Base-by-base conservation (phyloP, 2,888 invertebrate species). In the Cosmorhoe ocellata region DNA sequence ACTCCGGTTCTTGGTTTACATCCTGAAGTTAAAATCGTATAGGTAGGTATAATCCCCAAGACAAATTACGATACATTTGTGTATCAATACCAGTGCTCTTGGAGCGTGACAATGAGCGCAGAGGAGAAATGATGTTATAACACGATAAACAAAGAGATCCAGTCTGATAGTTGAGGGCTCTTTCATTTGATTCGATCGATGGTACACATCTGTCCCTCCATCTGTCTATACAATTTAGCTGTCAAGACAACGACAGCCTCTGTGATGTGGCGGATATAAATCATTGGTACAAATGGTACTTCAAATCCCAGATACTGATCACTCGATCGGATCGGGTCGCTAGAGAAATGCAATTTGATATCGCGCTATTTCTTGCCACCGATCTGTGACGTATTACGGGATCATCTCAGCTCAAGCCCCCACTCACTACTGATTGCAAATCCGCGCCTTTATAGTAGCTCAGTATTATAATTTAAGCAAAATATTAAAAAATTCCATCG, bases 1-100 rank as follows among this genome's bases (percentile, higher is more conserved):
- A 60, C 63, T 66, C 64, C 66, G 43, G 56, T 56, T 42, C 45
- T 51, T 37, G 31, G 43, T 48, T 48, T 41, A 49, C 30, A 49
- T 34, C 28, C 34, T 37, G 32, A 45, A 41, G 36, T 48, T 48
- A 42, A 30, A 47, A 32, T 36, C 24, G 31, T 39, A 40, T 40
- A 31, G 14, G 31, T 36, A 49, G 10, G 45, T 45, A 28, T 46
- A 24, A 24, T 22, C 32, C n/a, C 32, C 36, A 30, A 40, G 22
- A 24, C 24, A 24, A 51, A 48, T 44, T 36, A 46, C 54, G 42
- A 37, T 37, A 42, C 30, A 32, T 33, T 30, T 27, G 43, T 47
- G 36, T 41, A 37, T 28, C 33, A 42, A 31, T 12, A 28, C 22
- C 33, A 33, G 43, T 41, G 27, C 36, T 42, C 26, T 30, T 30